Percentiles rank a stretch among this genome's conserved stretches.
phyloP scores from a whole-genome alignment of 2,888 invertebrate genomes.

The Lasius platythorax region DNA sequence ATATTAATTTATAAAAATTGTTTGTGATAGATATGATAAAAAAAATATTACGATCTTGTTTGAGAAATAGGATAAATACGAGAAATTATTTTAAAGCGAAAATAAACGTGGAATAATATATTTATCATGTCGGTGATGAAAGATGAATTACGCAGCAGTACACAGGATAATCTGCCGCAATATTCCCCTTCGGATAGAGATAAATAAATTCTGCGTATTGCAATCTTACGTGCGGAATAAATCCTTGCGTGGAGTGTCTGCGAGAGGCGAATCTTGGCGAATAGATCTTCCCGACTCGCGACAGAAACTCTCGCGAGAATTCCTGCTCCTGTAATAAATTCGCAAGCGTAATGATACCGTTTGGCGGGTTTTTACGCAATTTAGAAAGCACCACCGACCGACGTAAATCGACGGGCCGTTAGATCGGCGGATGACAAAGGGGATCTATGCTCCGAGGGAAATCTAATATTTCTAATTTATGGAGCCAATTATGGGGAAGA shows the following conservation, averaged over 20 bases:
- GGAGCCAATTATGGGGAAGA: conserved; percentile 72
- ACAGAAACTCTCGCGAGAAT: conserved; percentile 50
- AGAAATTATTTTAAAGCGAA: conserved; percentile 20
- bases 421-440: conserved; percentile 47
- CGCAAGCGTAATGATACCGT: conserved; percentile 52
- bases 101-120: conserved; percentile 10
- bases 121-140: conserved; percentile 2
- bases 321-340: conserved; percentile 50
- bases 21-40: background rate
- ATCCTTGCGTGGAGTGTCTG: conserved; percentile 16
- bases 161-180: conserved; percentile 6
- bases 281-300: conserved; percentile 42
- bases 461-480: conserved; percentile 71
- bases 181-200: conserved; percentile 16
- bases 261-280: conserved; percentile 43
- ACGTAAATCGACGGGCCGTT: conserved; percentile 44
- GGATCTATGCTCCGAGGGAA: conserved; percentile 50
- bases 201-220: conserved; percentile 20
- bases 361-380: conserved; percentile 49
- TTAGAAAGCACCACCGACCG: conserved; percentile 47
- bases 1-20: conserved; percentile 11
- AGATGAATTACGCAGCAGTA: background rate
- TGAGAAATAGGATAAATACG: background rate
- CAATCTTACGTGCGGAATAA: conserved; percentile 30
- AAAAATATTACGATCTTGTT: background rate